These are phyloP conservation scores for Hemibagrus wyckioides DNA, from an alignment of 2,113 vertebrate species.

Conservation along the genomic window DNA sequence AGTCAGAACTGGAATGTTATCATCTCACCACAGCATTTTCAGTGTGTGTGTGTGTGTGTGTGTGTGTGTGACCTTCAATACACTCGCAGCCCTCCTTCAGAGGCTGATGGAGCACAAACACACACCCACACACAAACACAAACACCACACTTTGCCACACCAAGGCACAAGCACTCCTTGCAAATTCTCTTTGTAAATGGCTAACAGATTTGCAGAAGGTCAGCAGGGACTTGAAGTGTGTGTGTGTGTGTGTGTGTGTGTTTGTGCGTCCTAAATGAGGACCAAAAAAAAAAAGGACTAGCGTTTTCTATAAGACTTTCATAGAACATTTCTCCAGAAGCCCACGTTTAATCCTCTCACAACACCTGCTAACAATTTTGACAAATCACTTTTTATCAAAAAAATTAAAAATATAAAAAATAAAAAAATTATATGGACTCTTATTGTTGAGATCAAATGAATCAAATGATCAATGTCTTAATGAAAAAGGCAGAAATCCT, in stretches of 20 bases:
- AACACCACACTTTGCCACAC: neutral
- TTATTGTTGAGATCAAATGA: neutral
- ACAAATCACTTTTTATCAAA: too few relatives aligned
- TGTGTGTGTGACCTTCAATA: conserved; percentile 24
- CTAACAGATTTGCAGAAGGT: conserved; percentile 25
- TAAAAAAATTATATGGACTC: neutral
- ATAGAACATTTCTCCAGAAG: neutral
- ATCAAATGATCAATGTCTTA: neutral
- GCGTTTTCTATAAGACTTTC: neutral
- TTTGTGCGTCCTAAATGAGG: neutral
- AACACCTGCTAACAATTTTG: neutral
- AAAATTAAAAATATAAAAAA: neutral
- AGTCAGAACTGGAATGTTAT: neutral
- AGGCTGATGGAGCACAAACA: conserved; percentile 28
- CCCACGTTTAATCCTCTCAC: neutral
- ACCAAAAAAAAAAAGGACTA: neutral
- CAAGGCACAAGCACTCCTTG: neutral
- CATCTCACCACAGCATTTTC: neutral
- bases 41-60: neutral
- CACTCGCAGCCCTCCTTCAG: neutral
- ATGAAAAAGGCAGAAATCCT: neutral
- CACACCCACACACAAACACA: neutral
- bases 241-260: conserved; percentile 10
- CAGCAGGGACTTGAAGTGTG: neutral
- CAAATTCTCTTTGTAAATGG: neutral